A percentile compares a stretch with the other conserved stretches of the same genome.
phyloP scores from a whole-genome alignment of 2,888 invertebrate genomes.

The Xylophagus ater region DNA sequence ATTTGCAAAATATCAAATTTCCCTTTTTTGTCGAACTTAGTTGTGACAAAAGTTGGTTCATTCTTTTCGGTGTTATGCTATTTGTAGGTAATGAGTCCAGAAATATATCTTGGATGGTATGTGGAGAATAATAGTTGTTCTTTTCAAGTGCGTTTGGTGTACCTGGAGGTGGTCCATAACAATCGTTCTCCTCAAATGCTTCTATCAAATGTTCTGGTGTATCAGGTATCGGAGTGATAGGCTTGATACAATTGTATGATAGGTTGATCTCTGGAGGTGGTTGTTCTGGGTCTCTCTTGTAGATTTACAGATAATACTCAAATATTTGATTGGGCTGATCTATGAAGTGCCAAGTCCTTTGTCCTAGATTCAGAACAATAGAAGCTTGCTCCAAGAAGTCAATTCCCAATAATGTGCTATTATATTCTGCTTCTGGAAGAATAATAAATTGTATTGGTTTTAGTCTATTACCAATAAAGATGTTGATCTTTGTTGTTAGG shows the following conservation, averaged over 20 bases:
- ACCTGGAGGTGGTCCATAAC: too few relatives aligned
- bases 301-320: not conserved
- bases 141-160: not conserved
- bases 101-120: constrained; percentile 2
- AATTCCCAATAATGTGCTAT: constrained; percentile 20
- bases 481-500: not conserved
- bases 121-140: constrained; percentile 6
- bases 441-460: constrained; percentile 3
- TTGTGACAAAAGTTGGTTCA: not conserved
- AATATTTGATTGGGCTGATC: not conserved
- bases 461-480: not conserved
- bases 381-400: constrained; percentile 21
- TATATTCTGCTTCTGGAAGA: not conserved
- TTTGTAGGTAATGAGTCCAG: not conserved
- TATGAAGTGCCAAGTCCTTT: not conserved
- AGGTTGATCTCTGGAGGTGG: too few relatives aligned
- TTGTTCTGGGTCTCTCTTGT: too few relatives aligned
- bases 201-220: not conserved
- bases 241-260: not conserved
- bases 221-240: not conserved
- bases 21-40: not conserved
- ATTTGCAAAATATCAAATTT: not conserved
- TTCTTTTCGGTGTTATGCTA: not conserved
- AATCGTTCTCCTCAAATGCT: not conserved
- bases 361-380: not conserved